Percentiles rank a stretch among this genome's conserved stretches.
These are phyloP conservation scores for Sphaeridia pumilis DNA, from an alignment of 2,888 invertebrate species.

Conservation along the genomic window DNA sequence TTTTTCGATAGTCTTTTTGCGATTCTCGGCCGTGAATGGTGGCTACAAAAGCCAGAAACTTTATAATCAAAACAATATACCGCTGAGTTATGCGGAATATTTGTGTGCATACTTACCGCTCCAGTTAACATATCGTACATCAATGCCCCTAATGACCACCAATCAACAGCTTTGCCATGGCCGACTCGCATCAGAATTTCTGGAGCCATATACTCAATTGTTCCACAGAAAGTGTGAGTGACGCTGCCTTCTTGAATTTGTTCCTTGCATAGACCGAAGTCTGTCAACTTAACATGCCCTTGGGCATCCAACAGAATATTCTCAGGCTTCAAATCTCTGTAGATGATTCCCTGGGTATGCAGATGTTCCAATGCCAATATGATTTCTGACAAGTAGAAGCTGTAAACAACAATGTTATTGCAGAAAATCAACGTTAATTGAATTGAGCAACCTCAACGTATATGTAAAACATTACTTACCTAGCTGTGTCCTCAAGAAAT, in stretches of 20 bases:
- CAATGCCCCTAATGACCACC: conserved; percentile 98
- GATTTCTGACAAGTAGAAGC: conserved; percentile 96
- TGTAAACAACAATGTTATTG: conserved; percentile 45
- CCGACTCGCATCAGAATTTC: conserved; percentile 45
- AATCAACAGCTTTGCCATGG: conserved; percentile 97
- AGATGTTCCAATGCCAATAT: conserved; percentile 95
- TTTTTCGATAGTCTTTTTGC: conserved; percentile 97
- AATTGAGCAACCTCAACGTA: too few relatives aligned
- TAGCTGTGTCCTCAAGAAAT: conserved; percentile 94
- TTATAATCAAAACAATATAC: too few relatives aligned
- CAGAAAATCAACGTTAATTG: too few relatives aligned
- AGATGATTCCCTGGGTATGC: conserved; percentile 92
- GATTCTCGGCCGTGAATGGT: conserved; percentile 92
- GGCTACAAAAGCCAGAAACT: conserved; percentile 73
- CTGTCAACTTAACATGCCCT: conserved; percentile 97
- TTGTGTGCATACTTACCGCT: too few relatives aligned
- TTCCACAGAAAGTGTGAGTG: conserved; percentile 95
- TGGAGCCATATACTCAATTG: conserved; percentile 16
- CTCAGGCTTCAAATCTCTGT: conserved; percentile 92
- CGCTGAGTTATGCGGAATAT: too few relatives aligned
- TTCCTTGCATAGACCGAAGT: conserved; percentile 98
- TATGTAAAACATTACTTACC: too few relatives aligned
- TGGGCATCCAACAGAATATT: conserved; percentile 89
- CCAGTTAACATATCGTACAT: conserved; percentile 99
- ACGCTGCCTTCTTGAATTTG: conserved; percentile 49